Base-by-base conservation (phyloP, 2,797 vertebrate genomes). In the Holocentrus rufus region DNA sequence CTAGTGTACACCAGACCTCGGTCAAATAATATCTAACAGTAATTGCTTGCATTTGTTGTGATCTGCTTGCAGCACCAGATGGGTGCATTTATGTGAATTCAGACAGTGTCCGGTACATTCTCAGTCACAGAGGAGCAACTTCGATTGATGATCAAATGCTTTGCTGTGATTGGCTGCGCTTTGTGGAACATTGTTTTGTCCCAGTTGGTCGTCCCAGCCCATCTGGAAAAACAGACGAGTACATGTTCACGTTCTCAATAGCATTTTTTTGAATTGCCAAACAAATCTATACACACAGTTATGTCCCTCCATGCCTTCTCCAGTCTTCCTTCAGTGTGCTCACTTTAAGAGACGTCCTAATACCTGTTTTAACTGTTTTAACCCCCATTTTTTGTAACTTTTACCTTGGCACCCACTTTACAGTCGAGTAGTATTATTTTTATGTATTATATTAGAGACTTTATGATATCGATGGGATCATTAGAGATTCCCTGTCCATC, bases 241-340 rank as follows among this genome's bases (percentile, higher is more conserved):
- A 27, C 25, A 27, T 27, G 25, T 27, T 27, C 2, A 27, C 7
- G 7, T 8, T 34, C 7, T 34, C 31, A 34, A 34, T 8, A 42
- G 39, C 39, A 42, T 42, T 42, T 42, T 42, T 14, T 3, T 11
- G 2, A 42, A 11, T 11, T 42, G 39, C 11, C 39, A 3, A 5
- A 34, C 7, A 42, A 42, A 42, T 42, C 11, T 42, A 13, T 14
- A 13, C 13, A 44, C 42, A 17, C 13, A 44, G 4, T 5, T 17
- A 17, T 17, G 3, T 20, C 36, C 23, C 10, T 52, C 27, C 13
- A 22, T 42, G 52, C 8, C 49, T 52, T 49, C n/a, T 57, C 23
- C 4, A 42, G 72, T 76, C 69, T 67, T 76, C 63, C 57, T 7
- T 27, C n/a, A 57, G 15, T n/a, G 8, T 20, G 56, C 27, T 39